Conservation (phyloP, 1,140 invertebrate genomes). For the Sitobion miscanthi region DNA sequence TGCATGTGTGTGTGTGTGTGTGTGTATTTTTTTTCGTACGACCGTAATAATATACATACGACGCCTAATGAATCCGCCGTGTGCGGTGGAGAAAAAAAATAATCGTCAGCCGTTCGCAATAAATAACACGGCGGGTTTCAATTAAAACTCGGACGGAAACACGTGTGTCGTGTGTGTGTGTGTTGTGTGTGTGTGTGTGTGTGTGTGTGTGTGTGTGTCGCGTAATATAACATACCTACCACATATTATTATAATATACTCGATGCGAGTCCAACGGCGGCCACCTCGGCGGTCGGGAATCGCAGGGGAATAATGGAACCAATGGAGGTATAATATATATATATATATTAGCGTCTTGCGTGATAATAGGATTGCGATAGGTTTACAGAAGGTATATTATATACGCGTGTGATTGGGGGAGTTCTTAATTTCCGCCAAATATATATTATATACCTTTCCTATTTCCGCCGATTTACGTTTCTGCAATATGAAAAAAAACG, state of each 20-base stretch:
- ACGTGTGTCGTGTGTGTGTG: neutral
- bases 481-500: no score
- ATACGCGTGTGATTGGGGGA: no score
- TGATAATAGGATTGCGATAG: neutral
- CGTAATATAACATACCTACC: neutral
- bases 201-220: neutral
- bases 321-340: neutral
- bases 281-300: neutral
- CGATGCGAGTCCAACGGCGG: neutral
- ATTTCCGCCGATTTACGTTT: no score
- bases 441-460: no score
- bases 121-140: slow-evolving; percentile 22
- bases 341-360: neutral
- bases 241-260: neutral
- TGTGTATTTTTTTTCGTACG: neutral
- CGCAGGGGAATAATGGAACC: neutral
- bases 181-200: neutral
- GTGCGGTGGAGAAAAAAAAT: neutral
- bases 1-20: neutral
- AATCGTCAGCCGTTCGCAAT: neutral
- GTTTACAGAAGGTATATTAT: no score
- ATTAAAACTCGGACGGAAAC: neutral
- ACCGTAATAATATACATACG: neutral
- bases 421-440: no score
- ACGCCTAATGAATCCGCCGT: neutral